These are phyloP conservation scores for Ophioninae sp. DNA, from an alignment of 2,888 invertebrate species.

Conservation along the genomic window DNA sequence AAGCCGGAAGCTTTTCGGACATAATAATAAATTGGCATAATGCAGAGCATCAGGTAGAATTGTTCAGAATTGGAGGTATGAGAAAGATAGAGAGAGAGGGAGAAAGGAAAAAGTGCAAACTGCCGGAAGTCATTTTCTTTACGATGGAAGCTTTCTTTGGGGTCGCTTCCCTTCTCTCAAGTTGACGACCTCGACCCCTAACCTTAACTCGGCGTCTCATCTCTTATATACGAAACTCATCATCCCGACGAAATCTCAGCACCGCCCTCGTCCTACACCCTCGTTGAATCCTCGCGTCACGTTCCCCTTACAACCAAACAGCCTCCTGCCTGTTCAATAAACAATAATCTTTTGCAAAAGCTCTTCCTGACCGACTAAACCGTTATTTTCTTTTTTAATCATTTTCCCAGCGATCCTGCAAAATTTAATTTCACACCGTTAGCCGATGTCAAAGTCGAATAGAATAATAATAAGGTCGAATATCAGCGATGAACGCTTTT, in stretches of 20 bases:
- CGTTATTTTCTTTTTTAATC: neutral
- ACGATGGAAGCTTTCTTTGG: slow-evolving; percentile 24
- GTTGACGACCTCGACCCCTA: slow-evolving; percentile 53
- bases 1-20: neutral
- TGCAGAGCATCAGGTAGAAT: neutral
- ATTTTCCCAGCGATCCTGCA: neutral
- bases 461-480: neutral
- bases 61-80: neutral
- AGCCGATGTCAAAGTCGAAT: neutral
- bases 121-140: slow-evolving; percentile 31
- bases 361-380: neutral
- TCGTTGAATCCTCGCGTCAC: neutral
- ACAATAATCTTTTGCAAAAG: neutral
- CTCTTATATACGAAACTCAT: slow-evolving; percentile 32
- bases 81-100: neutral
- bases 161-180: slow-evolving; percentile 35
- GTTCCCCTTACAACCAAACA: neutral
- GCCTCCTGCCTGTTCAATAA: neutral
- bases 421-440: neutral
- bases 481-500: neutral
- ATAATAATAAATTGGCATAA: slow-evolving; percentile 15
- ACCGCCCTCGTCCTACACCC: neutral
- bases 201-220: slow-evolving; percentile 39
- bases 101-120: slow-evolving; percentile 9
- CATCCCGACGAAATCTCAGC: neutral